Conservation (phyloP, 2,113 vertebrate genomes). For the Hippopotamus amphibius region DNA sequence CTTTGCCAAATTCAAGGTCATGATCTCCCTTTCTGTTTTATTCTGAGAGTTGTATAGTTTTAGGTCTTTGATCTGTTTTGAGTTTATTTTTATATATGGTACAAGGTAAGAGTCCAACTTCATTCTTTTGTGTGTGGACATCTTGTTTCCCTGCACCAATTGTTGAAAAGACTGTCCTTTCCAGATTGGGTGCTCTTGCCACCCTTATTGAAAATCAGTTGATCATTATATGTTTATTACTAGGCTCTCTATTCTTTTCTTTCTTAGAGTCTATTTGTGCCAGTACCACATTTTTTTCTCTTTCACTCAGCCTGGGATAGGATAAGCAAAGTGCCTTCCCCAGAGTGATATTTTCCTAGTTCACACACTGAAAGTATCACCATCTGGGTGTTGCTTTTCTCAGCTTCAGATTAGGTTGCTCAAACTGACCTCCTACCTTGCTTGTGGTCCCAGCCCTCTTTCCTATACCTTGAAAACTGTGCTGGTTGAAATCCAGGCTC, state of each 20-base stretch:
- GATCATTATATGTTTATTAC: not conserved
- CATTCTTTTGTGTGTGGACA: not conserved
- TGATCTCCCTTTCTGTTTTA: not conserved
- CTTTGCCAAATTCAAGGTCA: not conserved
- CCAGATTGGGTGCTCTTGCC: not conserved
- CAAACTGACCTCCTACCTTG: not conserved
- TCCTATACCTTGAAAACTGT: not conserved
- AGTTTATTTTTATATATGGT: not conserved
- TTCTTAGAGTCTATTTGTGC: not conserved
- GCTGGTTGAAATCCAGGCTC: not conserved
- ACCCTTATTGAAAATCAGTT: not conserved
- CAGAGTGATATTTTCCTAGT: not conserved
- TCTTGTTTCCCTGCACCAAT: not conserved
- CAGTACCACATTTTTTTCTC: not conserved
- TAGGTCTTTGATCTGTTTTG: slow-evolving; percentile 9
- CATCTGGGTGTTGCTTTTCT: not conserved
- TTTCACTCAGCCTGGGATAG: not conserved
- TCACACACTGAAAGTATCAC: not conserved
- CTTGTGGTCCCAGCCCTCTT: not conserved
- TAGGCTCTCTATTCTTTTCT: not conserved
- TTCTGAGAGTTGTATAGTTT: not conserved
- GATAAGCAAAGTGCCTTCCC: not conserved
- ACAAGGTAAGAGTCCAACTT: not conserved
- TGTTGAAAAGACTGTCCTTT: not conserved
- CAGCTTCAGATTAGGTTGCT: not conserved